Conservation (phyloP, 1,140 invertebrate species). For the Trichonephila clavipes region DNA sequence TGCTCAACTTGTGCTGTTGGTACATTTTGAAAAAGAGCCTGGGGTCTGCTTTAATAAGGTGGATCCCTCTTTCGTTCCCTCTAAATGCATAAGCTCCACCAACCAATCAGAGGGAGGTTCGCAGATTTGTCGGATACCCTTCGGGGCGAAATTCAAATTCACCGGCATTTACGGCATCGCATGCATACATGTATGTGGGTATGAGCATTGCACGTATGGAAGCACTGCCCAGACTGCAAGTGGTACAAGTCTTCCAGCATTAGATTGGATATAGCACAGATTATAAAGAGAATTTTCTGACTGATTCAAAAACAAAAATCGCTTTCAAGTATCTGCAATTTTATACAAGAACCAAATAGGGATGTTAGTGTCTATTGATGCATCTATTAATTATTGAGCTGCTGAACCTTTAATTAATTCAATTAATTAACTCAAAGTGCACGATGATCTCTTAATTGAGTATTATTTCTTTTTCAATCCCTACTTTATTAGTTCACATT, state of each 20-base stretch:
- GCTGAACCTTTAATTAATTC: too few species aligned
- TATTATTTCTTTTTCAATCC: too few species aligned
- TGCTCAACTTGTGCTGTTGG: constrained; percentile 64
- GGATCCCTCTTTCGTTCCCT: constrained; percentile 49
- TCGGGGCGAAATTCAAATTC: constrained; percentile 69
- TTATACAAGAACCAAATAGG: too few species aligned
- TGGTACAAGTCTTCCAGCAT: constrained; percentile 2
- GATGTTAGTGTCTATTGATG: too few species aligned
- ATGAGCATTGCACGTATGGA: constrained; percentile 38
- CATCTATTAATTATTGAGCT: too few species aligned
- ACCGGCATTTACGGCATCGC: constrained; percentile 52
- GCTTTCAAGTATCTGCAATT: too few species aligned
- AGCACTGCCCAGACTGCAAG: background rate
- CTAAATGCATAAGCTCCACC: constrained; percentile 69
- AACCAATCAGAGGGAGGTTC: constrained; percentile 62
- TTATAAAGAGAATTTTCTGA: too few species aligned
- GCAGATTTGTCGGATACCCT: constrained; percentile 59
- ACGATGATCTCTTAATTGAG: too few species aligned
- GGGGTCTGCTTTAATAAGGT: constrained; percentile 70
- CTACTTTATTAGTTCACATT: too few species aligned
- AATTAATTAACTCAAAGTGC: too few species aligned
- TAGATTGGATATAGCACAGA: too few species aligned
- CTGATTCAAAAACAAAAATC: too few species aligned
- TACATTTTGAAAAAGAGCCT: constrained; percentile 68
- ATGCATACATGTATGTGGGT: constrained; percentile 72